These are phyloP conservation scores for Pseudomyrmex pallidus DNA, from an alignment of 1,140 invertebrate genomes.

Conservation along the genomic window DNA sequence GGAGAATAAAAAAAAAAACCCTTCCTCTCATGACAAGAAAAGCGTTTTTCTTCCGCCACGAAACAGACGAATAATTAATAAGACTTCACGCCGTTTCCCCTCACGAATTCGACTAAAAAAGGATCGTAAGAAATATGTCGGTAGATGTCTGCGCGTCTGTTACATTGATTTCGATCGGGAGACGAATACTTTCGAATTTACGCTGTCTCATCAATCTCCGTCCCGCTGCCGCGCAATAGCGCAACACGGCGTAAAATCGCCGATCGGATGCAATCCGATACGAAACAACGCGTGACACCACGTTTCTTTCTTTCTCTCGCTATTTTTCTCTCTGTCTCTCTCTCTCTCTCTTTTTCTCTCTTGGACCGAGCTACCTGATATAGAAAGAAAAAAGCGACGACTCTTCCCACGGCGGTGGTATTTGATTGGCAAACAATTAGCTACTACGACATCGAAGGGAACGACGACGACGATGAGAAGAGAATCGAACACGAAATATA, in stretches of 20 bases:
- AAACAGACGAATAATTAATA: conserved; percentile 40
- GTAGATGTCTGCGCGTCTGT: background rate
- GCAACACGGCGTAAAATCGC: conserved; percentile 46
- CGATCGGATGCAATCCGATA: conserved; percentile 34
- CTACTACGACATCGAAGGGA: conserved; percentile 48
- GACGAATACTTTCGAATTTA: conserved; percentile 42
- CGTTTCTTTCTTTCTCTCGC: conserved; percentile 15
- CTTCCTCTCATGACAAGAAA: background rate
- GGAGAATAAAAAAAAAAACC: background rate
- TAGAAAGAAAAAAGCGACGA: conserved; percentile 65
- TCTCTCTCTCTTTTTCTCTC: background rate
- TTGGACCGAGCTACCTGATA: conserved; percentile 66
- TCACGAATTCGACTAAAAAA: background rate
- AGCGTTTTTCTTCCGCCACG: background rate
- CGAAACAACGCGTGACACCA: conserved; percentile 32
- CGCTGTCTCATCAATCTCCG: conserved; percentile 52
- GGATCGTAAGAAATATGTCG: conserved; percentile 16
- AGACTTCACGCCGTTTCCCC: conserved; percentile 18
- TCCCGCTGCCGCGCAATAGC: conserved; percentile 1
- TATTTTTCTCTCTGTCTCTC: background rate
- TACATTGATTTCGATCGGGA: conserved; percentile 28
- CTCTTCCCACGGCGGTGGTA: conserved; percentile 69
- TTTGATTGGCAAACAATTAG: conserved; percentile 77
- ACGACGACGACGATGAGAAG: conserved; percentile 14
- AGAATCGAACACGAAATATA: conserved; percentile 62